A percentile compares a stretch with the other conserved stretches of the same genome.
Evolutionary conservation across 2,113 vertebrate genomes (phyloP).

Genomic region (Telmatochromis brachygnathus): DNA sequence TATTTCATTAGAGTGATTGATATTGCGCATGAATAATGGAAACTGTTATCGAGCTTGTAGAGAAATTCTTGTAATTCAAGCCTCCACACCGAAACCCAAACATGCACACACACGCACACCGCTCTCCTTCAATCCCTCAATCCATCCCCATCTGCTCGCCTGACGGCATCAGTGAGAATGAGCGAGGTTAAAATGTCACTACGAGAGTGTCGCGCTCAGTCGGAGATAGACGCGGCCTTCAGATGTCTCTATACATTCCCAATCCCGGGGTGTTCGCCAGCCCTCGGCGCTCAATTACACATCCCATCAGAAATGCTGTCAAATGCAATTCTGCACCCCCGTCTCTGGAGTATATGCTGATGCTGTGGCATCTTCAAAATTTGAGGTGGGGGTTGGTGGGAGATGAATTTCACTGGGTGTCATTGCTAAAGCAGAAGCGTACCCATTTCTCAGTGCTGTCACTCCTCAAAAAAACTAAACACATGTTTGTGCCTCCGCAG

Average conservation of each 20-base stretch:
- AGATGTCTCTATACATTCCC: conserved; percentile 34
- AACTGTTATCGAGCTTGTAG: conserved; percentile 27
- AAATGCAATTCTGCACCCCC: conserved; percentile 16
- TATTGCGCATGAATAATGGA: conserved; percentile 56
- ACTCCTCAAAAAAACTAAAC: not conserved
- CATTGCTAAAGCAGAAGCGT: not conserved
- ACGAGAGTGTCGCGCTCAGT: not conserved
- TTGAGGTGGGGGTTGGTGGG: not conserved
- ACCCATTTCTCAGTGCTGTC: not conserved
- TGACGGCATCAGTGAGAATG: conserved; percentile 11
- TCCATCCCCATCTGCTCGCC: not conserved
- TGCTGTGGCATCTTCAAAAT: conserved; percentile 11
- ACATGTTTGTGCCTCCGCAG: not conserved
- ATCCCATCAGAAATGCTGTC: conserved; percentile 52
- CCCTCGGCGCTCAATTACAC: conserved; percentile 36
- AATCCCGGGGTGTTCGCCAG: conserved; percentile 29
- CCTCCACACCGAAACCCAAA: not conserved
- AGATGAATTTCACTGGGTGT: not conserved
- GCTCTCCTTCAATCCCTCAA: not conserved
- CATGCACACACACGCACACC: not conserved
- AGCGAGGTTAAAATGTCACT: conserved; percentile 11
- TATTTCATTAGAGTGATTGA: conserved; percentile 53
- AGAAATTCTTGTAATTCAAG: conserved; percentile 14
- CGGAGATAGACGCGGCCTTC: not conserved
- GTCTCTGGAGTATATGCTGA: conserved; percentile 13